Evolutionary conservation across 2,888 invertebrate species (phyloP), one percentile per base, ranked within the genome.

Genomic region (Portevinia maculata): DNA sequence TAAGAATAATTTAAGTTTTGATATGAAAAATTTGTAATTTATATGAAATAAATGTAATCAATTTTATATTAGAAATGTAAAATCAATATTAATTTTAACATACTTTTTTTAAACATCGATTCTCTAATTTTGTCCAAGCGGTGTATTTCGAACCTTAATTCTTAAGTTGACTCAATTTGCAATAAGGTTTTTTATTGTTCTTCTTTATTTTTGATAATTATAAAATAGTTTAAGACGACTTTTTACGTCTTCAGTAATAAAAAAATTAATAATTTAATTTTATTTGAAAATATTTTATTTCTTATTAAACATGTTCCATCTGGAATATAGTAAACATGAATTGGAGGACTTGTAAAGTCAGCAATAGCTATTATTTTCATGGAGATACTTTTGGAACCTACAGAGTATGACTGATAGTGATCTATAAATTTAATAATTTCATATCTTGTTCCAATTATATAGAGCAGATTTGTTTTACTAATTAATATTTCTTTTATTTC

Each of bases 281-380:
- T 32, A n/a, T n/a, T n/a, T n/a, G n/a, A n/a, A n/a, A n/a, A n/a
- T n/a, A n/a, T n/a, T n/a, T n/a, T n/a, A n/a, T n/a, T n/a, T n/a
- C n/a, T n/a, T n/a, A n/a, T n/a, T n/a, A n/a, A n/a, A n/a, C n/a
- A n/a, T n/a, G 11, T 32, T 32, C 9, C 32, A 9, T 32, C 32
- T 32, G 32, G 32, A 32, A 32, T 32, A 32, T 9, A 32, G 32
- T 32, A 9, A 8, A 32, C 32, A 32, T 32, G 0, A 11, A 32
- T 3, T 32, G 11, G 2, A 11, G 3, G 11, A 32, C 11, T 11
- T 32, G 32, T 11, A 11, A 32, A 32, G 9, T 41, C 39, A 15
- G 39, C 15, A 41, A 15, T 15, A 41, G 41, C 41, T 41, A 41
- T 41, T 41, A 41, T 41, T 41, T 41, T 41, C 15, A 41, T 4